Evolutionary conservation across 1,140 invertebrate genomes (phyloP), one percentile per base, ranked within the genome.

Genomic region (Caenorhabditis elegans): DNA sequence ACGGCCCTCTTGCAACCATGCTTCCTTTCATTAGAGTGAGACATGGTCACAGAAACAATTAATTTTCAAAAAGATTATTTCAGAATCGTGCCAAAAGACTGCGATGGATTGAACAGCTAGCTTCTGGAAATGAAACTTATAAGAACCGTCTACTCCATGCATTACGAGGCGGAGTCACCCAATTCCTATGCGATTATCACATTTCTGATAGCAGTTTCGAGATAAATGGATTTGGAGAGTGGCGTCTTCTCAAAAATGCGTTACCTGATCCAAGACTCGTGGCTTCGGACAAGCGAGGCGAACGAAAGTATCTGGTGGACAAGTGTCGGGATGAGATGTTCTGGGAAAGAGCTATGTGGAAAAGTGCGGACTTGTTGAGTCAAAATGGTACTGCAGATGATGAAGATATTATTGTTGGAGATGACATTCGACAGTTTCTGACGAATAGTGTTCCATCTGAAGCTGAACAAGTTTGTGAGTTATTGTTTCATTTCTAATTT

Each of bases 121-220:
- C 60, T 22, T 31, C 31, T 11, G 60, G 60, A 11, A 70, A 39
- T 28, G 34, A 70, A 24, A 28, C n/a, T 22, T 39, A 70, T 13
- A 70, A 70, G 43, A 11, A 3, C 22, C 34, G 60, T 31, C 13
- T 70, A 17, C 36, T n/a, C 3, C 3, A 31, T 70, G 17, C 31
- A 4, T 39, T 70, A 11, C 11, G 34, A 43, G 60, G 55, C 24
- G 78, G 78, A n/a, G 78, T 55, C 6, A 65, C 43, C 0, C 26
- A 79, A 15, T 79, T 79, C 22, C 26, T 79, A 2, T 79, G 78
- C 22, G 78, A 79, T 22, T 79, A 19, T n/a, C 78, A 79, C 28
- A 60, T 79, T 11, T 11, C 19, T 43, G 78, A 79, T 26, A 24
- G 55, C 11, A 55, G 55, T 19, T 79, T 79, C 24, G 78, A 79